Evolutionary conservation across 2,888 invertebrate species (phyloP).

Genomic region (Noctuana brunneofusca): DNA sequence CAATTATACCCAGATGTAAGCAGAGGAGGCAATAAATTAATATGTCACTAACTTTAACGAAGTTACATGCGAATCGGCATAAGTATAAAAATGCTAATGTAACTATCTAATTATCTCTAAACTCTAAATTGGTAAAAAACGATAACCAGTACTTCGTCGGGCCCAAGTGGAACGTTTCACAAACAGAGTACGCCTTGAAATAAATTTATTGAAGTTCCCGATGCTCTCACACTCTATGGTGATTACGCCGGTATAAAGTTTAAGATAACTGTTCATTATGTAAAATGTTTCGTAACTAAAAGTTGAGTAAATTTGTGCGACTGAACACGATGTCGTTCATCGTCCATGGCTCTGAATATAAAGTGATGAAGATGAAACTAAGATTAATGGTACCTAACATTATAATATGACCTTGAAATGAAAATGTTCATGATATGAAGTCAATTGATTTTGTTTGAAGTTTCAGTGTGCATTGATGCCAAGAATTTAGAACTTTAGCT

Average conservation of each 20-base stretch:
- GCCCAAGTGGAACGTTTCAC: conserved; percentile 38
- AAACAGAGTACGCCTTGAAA: conserved; percentile 45
- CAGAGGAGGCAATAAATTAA: no score
- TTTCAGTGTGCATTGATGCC: no score
- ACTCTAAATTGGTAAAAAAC: no score
- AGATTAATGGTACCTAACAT: background rate
- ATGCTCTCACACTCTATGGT: conserved; percentile 50
- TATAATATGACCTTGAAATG: background rate
- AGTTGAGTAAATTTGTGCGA: conserved; percentile 13
- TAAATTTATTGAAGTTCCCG: conserved; percentile 54
- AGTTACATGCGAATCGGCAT: no score
- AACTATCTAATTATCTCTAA: no score
- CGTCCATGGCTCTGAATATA: conserved; percentile 1
- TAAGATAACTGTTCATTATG: conserved; percentile 48
- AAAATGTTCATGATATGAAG: no score
- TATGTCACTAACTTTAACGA: no score
- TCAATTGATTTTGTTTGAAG: no score
- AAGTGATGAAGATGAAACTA: background rate
- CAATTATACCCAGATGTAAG: no score
- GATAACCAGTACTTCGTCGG: conserved; percentile 20
- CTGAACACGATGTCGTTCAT: background rate
- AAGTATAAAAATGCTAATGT: no score
- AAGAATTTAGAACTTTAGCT: no score
- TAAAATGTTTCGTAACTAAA: conserved; percentile 21
- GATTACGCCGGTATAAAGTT: conserved; percentile 55